Evolutionary conservation across 2,888 invertebrate species (phyloP), one percentile per base, ranked within the genome.

Genomic region (Harpalus rufipes): DNA sequence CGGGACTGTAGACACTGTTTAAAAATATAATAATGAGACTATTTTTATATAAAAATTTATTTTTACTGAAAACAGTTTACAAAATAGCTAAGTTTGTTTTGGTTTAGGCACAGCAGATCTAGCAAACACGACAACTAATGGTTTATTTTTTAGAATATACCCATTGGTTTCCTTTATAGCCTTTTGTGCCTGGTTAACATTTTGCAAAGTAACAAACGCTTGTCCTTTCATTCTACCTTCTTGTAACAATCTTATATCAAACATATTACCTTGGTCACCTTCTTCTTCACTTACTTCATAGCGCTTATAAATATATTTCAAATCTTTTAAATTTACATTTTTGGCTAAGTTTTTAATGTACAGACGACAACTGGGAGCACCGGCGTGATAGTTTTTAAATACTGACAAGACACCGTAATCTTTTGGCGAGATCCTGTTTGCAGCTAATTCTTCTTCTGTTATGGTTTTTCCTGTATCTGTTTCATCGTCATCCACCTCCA

Each of bases 171-270:
- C 96, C 88, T 93, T 92, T 0, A 98, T 90, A 8, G 98, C 98
- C 86, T 92, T 92, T 88, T 95, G 93, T 0, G 97, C 96, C 88
- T 93, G 91, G 72, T 92, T 92, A 12, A 94, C 92, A 88, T 93
- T 94, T 81, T 96, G 96, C 82, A 97, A 92, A 0, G 97, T 97
- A 0, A 98, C 93, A 92, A 98, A 98, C 0, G 97, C 98, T 91
- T 98, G 98, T 0, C 98, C 98, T 91, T 98, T 98, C 98, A 98
- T 98, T 89, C 97, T 93, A 0, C 98, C 98, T 90, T 97, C 97
- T 89, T 97, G 96, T 97, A 98, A 97, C 12, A 98, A 93, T 87
- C 96, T 93, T 4, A 98, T 94, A 90, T 94, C 93, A 90, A 94
- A 93, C 65, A 92, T 92, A 86, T 91, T 91, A 8, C 91, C 90